phyloP scores from a whole-genome alignment of 1,140 invertebrate genomes.

The Spodoptera litura region DNA sequence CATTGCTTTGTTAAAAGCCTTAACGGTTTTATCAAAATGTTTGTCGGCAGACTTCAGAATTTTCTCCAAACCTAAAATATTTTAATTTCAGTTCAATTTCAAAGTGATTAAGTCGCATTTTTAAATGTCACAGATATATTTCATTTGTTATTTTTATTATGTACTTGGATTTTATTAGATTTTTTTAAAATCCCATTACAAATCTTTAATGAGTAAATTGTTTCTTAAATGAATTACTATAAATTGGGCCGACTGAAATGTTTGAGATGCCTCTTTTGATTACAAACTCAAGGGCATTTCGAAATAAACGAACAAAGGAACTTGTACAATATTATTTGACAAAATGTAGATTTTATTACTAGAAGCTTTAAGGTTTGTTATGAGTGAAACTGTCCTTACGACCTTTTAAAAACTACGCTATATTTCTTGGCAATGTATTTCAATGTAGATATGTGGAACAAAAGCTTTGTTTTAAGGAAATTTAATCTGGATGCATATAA shows the following conservation, averaged over 20 bases:
- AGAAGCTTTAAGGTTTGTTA: no score
- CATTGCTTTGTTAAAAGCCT: constrained; percentile 63
- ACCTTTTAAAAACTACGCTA: no score
- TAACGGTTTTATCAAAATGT: constrained; percentile 71
- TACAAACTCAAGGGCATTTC: background rate
- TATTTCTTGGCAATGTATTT: no score
- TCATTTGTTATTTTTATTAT: no score
- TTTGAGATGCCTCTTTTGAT: background rate
- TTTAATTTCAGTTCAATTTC: background rate
- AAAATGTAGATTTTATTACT: no score
- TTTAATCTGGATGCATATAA: no score
- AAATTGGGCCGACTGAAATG: background rate
- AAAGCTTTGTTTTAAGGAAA: no score
- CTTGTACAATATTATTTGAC: no score
- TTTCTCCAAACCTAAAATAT: constrained; percentile 63
- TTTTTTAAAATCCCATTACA: background rate
- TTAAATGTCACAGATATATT: no score
- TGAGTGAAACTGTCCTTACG: no score
- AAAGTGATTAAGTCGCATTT: background rate
- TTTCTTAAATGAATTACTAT: background rate
- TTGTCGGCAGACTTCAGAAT: constrained; percentile 67
- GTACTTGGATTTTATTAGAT: background rate
- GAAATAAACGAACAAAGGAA: background rate
- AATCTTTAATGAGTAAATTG: background rate
- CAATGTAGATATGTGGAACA: no score